These are phyloP conservation scores for Amblyornis subalaris DNA, from an alignment of 2,113 vertebrate genomes.

Conservation along the genomic window DNA sequence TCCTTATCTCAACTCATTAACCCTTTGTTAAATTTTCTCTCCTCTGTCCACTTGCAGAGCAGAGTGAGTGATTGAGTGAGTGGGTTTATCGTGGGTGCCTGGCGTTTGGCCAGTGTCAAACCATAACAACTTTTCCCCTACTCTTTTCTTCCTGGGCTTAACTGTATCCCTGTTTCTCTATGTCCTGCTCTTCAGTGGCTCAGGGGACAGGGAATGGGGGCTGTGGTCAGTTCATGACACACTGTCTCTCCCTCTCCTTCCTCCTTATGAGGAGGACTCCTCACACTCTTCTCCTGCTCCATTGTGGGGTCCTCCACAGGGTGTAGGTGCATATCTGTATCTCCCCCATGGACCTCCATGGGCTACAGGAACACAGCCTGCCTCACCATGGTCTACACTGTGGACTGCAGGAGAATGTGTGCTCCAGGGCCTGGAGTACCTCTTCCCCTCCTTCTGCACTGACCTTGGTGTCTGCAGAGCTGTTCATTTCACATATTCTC, in stretches of 20 bases:
- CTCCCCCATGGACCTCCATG: not conserved
- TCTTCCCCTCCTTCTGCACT: not conserved
- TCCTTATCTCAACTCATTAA: too few relatives aligned
- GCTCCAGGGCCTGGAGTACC: fast-evolving
- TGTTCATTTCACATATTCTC: not conserved
- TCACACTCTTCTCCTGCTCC: not conserved
- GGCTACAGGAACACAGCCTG: not conserved
- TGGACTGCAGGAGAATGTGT: not conserved
- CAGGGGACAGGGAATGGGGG: not conserved
- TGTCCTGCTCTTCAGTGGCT: not conserved
- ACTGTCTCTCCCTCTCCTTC: not conserved
- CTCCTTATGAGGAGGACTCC: not conserved
- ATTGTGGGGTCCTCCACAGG: too few relatives aligned
- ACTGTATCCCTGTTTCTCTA: not conserved
- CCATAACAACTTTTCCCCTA: not conserved
- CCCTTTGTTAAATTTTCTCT: too few relatives aligned
- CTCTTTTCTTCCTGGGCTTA: not conserved
- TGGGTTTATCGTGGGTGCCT: too few relatives aligned
- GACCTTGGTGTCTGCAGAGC: not conserved
- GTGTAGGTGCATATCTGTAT: not conserved
- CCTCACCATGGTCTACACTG: not conserved
- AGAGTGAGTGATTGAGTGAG: too few relatives aligned
- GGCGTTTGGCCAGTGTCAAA: too few relatives aligned
- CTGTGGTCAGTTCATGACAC: not conserved
- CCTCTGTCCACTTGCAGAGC: too few relatives aligned